Percentiles rank a stretch among this genome's conserved stretches.
These are phyloP conservation scores for Cactoblastis cactorum DNA, from an alignment of 2,888 invertebrate species.

Conservation along the genomic window DNA sequence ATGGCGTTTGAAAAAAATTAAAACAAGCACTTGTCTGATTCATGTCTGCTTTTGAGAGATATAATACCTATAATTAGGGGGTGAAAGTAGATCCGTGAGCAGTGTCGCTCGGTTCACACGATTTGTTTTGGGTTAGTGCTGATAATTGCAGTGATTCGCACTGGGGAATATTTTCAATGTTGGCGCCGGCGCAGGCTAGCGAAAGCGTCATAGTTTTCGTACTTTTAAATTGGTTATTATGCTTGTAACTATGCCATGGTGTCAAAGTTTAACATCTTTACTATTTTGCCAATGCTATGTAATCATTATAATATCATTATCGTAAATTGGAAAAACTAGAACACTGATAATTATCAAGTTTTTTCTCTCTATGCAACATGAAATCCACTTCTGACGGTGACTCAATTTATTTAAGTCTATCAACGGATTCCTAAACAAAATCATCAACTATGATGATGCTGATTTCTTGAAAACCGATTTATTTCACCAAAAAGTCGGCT, in stretches of 20 bases:
- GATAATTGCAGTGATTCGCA: slow-evolving; percentile 30
- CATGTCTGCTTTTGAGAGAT: slow-evolving; percentile 41
- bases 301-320: no score
- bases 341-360: no score
- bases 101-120: slow-evolving; percentile 42
- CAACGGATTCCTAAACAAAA: no score
- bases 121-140: slow-evolving; percentile 33
- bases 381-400: no score
- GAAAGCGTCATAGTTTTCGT: slow-evolving; percentile 6
- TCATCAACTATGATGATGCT: no score
- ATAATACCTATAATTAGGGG: slow-evolving; percentile 56
- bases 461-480: no score
- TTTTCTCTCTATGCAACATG: no score
- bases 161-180: slow-evolving; percentile 11
- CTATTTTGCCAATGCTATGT: no score
- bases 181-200: slow-evolving; percentile 8
- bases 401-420: no score
- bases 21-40: slow-evolving; percentile 45
- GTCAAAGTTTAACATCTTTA: no score
- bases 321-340: no score
- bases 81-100: slow-evolving; percentile 61
- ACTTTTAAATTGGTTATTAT: neutral
- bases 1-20: slow-evolving; percentile 33
- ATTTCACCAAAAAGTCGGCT: no score
- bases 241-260: neutral